These are phyloP conservation scores for Nannoperca australis DNA, from an alignment of 2,797 vertebrate species.

Conservation along the genomic window DNA sequence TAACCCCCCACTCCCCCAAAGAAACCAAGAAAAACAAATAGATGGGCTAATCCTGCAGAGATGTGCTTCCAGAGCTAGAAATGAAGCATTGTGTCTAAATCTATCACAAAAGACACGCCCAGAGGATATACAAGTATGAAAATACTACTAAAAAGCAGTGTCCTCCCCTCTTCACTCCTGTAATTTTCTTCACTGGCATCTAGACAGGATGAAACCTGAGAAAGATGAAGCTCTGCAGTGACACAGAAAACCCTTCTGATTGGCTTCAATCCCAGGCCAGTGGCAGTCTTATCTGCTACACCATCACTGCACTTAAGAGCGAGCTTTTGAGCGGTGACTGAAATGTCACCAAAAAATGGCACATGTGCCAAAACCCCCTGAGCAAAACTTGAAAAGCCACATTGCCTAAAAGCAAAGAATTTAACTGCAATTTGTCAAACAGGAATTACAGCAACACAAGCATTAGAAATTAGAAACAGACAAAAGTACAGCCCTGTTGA, in stretches of 20 bases:
- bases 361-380: background rate
- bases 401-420: conserved; percentile 14
- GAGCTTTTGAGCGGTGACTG: conserved; percentile 7
- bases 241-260: conserved; percentile 25
- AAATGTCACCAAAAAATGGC: conserved; percentile 22
- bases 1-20: no score
- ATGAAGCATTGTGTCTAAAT: conserved; percentile 33
- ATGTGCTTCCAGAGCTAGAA: conserved; percentile 33
- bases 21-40: conserved; percentile 32
- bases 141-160: conserved; percentile 22
- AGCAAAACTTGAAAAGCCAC: conserved; percentile 25
- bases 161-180: conserved; percentile 4
- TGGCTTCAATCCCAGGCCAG: conserved; percentile 35
- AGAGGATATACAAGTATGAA: conserved; percentile 19
- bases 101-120: conserved; percentile 13
- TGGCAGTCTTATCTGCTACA: conserved; percentile 29
- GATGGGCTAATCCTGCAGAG: conserved; percentile 12
- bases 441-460: conserved; percentile 19
- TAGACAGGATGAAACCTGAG: conserved; percentile 38
- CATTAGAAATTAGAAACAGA: conserved; percentile 21
- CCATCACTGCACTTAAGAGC: conserved; percentile 22
- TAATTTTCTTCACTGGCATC: conserved; percentile 37
- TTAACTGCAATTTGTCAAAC: conserved; percentile 29
- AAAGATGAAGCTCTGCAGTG: conserved; percentile 33
- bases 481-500: conserved; percentile 12